phyloP scores from a whole-genome alignment of 2,888 invertebrate genomes.

The Steinernema scapterisci region DNA sequence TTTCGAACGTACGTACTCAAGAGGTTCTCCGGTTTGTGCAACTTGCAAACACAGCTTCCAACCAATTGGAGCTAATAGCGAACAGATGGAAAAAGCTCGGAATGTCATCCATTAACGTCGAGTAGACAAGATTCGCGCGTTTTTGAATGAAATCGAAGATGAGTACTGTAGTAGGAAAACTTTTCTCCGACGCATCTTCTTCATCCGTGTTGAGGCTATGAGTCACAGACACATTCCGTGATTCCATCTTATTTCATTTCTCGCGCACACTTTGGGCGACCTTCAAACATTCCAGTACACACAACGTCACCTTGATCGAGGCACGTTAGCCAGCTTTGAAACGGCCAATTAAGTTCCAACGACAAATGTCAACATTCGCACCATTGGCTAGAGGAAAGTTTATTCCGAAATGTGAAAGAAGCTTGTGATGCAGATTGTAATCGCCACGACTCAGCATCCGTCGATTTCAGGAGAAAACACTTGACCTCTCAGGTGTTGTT shows the following conservation, averaged over 20 bases:
- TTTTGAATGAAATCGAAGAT: too few relatives aligned
- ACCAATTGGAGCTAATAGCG: too few relatives aligned
- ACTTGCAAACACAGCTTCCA: too few relatives aligned
- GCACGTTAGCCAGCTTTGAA: conserved; percentile 15
- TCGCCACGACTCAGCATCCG: too few relatives aligned
- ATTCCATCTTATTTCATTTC: conserved; percentile 19
- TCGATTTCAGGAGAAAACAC: neutral
- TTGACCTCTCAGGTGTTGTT: conserved; percentile 8
- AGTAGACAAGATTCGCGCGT: too few relatives aligned
- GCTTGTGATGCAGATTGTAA: too few relatives aligned
- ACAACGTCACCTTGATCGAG: conserved; percentile 6
- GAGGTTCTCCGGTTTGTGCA: too few relatives aligned
- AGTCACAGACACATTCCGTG: conserved; percentile 20
- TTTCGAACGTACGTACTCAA: too few relatives aligned
- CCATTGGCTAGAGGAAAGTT: neutral
- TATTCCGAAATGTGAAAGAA: neutral
- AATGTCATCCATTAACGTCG: too few relatives aligned
- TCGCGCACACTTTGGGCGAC: conserved; percentile 9
- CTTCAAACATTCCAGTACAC: neutral
- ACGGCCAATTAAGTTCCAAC: conserved; percentile 29
- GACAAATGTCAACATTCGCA: neutral
- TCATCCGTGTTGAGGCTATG: neutral
- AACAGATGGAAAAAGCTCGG: too few relatives aligned
- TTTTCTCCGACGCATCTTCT: too few relatives aligned
- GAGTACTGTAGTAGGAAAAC: too few relatives aligned